These are phyloP conservation scores for Macrobrachium nipponense DNA, from an alignment of 1,140 invertebrate species.

Conservation along the genomic window DNA sequence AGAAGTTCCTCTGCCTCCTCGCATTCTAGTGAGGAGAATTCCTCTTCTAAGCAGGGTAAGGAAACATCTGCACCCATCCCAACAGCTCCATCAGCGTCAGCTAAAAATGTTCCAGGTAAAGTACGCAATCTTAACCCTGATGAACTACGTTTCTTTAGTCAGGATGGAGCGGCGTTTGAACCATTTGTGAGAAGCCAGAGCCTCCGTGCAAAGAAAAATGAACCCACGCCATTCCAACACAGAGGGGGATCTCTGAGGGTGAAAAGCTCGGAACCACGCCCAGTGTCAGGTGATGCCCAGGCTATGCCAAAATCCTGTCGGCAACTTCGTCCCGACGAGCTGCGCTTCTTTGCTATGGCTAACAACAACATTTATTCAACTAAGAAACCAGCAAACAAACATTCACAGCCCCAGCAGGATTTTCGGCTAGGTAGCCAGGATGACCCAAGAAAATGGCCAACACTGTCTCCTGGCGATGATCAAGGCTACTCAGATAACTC, in stretches of 20 bases:
- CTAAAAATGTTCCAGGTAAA: constrained; percentile 28
- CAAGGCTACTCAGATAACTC: not conserved
- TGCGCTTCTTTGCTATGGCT: constrained; percentile 30
- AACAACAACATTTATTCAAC: constrained; percentile 26
- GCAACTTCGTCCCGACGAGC: constrained; percentile 28
- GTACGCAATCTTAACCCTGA: constrained; percentile 35
- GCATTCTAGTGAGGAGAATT: not conserved
- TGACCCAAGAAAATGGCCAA: not conserved
- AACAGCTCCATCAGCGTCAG: constrained; percentile 28
- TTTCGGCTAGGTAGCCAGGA: constrained; percentile 43
- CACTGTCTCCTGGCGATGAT: constrained; percentile 23
- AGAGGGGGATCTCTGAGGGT: constrained; percentile 43
- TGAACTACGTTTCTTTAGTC: constrained; percentile 38
- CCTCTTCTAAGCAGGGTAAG: not conserved
- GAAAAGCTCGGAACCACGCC: not conserved
- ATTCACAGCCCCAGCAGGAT: not conserved
- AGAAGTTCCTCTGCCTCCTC: not conserved
- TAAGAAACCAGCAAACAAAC: not conserved
- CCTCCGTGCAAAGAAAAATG: constrained; percentile 35
- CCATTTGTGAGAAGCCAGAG: constrained; percentile 37
- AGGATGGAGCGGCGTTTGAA: not conserved
- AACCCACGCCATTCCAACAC: constrained; percentile 22
- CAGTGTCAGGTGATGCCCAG: not conserved
- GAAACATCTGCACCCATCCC: constrained; percentile 20
- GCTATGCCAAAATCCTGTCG: constrained; percentile 38